phyloP scores from a whole-genome alignment of 2,113 vertebrate genomes.

The Halcyon malimbica region DNA sequence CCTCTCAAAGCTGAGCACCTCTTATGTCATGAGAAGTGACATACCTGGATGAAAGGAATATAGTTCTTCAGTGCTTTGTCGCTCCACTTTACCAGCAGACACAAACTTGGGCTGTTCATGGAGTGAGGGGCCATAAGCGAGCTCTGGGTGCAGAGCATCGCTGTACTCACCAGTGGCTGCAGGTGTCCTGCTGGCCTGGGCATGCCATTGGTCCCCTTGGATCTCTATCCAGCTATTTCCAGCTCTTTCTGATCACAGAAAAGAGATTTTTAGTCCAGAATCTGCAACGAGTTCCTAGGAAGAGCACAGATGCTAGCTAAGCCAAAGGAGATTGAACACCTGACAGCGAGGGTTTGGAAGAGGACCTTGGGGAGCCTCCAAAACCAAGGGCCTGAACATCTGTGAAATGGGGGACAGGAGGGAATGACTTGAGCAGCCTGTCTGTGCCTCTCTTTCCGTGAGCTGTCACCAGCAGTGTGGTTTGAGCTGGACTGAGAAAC shows the following conservation, averaged over 20 bases:
- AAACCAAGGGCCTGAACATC: background rate
- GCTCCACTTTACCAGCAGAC: background rate
- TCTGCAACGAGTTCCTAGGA: background rate
- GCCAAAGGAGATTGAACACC: background rate
- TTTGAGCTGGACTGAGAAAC: background rate
- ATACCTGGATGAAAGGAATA: background rate
- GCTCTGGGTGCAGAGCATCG: background rate
- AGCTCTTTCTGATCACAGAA: background rate
- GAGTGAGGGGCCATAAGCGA: rapidly evolving
- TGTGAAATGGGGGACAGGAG: background rate
- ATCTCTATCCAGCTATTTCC: background rate
- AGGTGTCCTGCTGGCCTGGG: background rate
- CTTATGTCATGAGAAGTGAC: background rate
- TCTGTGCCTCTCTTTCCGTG: background rate
- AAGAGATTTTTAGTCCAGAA: background rate
- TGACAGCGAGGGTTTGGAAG: background rate
- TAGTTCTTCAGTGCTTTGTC: background rate
- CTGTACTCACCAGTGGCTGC: background rate
- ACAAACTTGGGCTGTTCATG: background rate
- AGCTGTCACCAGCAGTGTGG: background rate
- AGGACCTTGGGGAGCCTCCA: background rate
- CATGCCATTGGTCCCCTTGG: background rate
- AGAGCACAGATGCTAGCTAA: background rate
- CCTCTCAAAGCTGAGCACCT: background rate
- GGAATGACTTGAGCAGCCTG: background rate